Conservation (phyloP, 2,113 vertebrate genomes). For the Gymnorhina tibicen region DNA sequence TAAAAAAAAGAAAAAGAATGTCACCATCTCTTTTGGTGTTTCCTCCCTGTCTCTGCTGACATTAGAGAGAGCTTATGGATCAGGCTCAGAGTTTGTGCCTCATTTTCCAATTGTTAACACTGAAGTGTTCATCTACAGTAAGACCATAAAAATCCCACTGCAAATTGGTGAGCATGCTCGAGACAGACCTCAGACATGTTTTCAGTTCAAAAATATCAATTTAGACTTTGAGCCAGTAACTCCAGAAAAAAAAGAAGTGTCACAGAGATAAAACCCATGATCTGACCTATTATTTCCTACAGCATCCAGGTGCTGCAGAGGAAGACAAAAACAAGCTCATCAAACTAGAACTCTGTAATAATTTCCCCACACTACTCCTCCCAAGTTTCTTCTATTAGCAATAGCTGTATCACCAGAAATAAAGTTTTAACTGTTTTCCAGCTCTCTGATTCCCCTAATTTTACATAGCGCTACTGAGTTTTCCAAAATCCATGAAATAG, state of each 20-base stretch:
- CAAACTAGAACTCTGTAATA: neutral
- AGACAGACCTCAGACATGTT: neutral
- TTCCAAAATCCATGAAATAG: neutral
- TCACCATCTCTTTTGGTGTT: neutral
- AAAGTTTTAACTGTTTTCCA: neutral
- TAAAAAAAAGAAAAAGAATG: neutral
- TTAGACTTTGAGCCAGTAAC: neutral
- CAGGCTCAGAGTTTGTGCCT: neutral
- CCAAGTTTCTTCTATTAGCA: neutral
- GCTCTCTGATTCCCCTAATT: neutral
- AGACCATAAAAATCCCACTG: neutral
- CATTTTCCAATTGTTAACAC: neutral
- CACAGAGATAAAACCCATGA: neutral
- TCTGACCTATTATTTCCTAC: neutral
- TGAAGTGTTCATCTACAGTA: neutral
- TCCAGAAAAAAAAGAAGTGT: neutral
- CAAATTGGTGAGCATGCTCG: neutral
- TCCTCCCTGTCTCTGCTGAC: neutral
- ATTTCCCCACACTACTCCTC: neutral
- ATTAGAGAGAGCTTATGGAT: neutral
- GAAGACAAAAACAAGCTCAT: neutral
- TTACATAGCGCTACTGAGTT: neutral
- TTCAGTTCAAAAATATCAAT: neutral
- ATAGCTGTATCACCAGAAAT: neutral
- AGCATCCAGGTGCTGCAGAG: neutral